These are phyloP conservation scores for Nymphicus hollandicus DNA, from an alignment of 2,113 vertebrate species.

Conservation along the genomic window DNA sequence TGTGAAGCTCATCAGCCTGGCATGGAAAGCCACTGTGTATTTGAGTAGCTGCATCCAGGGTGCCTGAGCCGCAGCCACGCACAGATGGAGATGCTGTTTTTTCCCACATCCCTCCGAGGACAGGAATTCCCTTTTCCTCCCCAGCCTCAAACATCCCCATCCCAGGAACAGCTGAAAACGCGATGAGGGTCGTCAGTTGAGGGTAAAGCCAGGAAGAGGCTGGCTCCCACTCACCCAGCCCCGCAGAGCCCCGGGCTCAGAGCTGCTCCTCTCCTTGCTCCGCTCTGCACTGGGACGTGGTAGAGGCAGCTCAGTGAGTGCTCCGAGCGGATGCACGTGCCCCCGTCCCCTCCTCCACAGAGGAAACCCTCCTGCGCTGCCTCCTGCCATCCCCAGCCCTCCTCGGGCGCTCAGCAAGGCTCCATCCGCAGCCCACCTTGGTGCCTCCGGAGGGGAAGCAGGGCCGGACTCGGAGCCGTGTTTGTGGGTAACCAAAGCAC, in stretches of 20 bases:
- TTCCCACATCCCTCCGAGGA: accelerated
- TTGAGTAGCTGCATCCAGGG: neutral
- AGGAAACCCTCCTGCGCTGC: neutral
- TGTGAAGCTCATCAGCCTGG: neutral
- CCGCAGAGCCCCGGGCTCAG: neutral
- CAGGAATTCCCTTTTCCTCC: neutral
- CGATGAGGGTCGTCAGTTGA: neutral
- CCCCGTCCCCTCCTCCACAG: neutral
- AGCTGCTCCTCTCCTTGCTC: neutral
- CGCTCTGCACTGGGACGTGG: accelerated
- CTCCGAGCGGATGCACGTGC: neutral
- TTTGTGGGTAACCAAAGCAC: neutral
- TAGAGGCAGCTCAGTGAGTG: neutral
- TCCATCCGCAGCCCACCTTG: neutral
- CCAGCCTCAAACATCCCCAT: neutral
- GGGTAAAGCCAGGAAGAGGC: neutral
- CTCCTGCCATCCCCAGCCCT: neutral
- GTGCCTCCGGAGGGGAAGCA: neutral
- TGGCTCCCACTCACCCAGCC: neutral
- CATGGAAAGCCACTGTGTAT: neutral
- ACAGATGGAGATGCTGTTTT: neutral
- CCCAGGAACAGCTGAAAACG: neutral
- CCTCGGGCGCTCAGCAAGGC: neutral
- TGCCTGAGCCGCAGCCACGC: neutral
- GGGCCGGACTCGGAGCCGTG: neutral